These are phyloP conservation scores for Catamblyrhynchus diadema DNA, from an alignment of 2,797 vertebrate species.

Conservation along the genomic window DNA sequence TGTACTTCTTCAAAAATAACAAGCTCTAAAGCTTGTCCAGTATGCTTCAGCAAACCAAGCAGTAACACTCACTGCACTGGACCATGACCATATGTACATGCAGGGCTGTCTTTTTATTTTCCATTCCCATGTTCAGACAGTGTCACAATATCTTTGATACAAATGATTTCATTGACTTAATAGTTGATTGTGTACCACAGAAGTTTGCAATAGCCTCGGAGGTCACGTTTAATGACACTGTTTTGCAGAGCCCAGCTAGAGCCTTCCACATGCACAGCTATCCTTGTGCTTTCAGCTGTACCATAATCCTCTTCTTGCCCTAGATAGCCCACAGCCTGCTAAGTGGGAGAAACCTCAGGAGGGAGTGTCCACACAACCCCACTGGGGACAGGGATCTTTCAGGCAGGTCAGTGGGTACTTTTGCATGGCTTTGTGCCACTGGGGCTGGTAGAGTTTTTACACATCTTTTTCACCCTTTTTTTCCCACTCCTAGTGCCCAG, in stretches of 20 bases:
- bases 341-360: background rate
- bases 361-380: background rate
- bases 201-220: background rate
- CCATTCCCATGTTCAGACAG: background rate
- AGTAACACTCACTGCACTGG: background rate
- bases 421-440: background rate
- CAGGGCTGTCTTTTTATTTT: constrained; percentile 22
- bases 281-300: background rate
- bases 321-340: background rate
- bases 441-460: background rate
- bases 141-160: constrained; percentile 28
- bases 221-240: background rate
- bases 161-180: constrained; percentile 64
- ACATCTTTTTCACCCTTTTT: background rate
- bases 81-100: constrained; percentile 3
- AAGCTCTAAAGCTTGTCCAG: background rate
- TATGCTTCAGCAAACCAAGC: background rate
- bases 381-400: background rate
- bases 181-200: constrained; percentile 3
- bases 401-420: background rate
- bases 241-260: background rate
- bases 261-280: background rate
- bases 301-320: background rate
- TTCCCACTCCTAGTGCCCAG: background rate
- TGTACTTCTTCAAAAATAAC: background rate